Evolutionary conservation across 2,888 invertebrate genomes (phyloP).

Genomic region (Spatulosminthurus flaviceps): DNA sequence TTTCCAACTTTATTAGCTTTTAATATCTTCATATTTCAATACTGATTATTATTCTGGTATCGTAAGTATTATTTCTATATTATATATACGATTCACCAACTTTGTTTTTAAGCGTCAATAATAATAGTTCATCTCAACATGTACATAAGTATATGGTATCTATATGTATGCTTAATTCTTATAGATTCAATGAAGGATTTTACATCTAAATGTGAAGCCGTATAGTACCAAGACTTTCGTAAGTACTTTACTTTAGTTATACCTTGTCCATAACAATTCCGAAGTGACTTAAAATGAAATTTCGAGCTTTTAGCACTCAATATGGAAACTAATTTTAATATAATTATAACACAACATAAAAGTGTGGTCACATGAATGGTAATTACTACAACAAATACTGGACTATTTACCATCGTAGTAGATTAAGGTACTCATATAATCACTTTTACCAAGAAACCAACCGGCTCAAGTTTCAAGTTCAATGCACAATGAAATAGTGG

Average conservation of each 20-base stretch:
- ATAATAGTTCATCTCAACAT: background rate
- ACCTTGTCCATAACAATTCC: background rate
- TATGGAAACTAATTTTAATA: background rate
- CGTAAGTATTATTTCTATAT: background rate
- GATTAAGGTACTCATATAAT: conserved; percentile 14
- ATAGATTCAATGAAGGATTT: background rate
- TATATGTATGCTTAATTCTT: too few species aligned
- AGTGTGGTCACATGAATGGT: conserved; percentile 10
- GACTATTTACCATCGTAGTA: conserved; percentile 7
- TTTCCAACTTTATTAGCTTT: background rate
- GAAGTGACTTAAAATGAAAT: background rate
- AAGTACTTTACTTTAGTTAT: too few species aligned
- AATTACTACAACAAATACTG: background rate
- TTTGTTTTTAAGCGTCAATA: conserved; percentile 3
- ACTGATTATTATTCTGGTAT: conserved; percentile 18
- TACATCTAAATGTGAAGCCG: background rate
- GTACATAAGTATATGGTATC: background rate
- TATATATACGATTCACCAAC: conserved; percentile 4
- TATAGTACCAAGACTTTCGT: background rate
- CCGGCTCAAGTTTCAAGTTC: background rate
- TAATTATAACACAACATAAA: background rate
- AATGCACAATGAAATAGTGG: background rate
- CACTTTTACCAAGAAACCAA: conserved; percentile 7
- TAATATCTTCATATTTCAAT: conserved; percentile 2
- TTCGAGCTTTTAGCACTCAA: background rate